These are phyloP conservation scores for Sebastes diploproa DNA, from an alignment of 2,797 vertebrate species.

Conservation along the genomic window DNA sequence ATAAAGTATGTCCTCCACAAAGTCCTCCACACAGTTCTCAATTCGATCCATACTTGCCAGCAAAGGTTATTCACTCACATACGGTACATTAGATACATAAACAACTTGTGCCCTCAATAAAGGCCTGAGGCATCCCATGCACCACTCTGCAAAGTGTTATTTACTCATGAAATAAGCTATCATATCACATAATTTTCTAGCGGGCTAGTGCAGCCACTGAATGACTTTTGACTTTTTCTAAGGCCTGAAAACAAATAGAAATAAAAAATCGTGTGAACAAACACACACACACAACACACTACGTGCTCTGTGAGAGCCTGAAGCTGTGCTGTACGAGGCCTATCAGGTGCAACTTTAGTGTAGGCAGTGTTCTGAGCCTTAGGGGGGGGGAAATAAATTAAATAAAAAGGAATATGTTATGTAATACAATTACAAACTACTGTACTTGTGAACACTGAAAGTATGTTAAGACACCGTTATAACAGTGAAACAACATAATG, in stretches of 20 bases:
- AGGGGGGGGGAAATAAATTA: background rate
- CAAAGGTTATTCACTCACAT: constrained; percentile 63
- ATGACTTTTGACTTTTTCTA: constrained; percentile 50
- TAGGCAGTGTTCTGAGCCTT: background rate
- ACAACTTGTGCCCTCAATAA: constrained; percentile 54
- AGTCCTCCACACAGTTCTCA: constrained; percentile 38
- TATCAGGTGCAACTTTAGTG: constrained; percentile 2
- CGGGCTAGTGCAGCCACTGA: background rate
- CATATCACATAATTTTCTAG: constrained; percentile 28
- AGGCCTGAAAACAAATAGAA: constrained; percentile 23
- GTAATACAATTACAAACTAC: background rate
- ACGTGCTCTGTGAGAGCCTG: background rate
- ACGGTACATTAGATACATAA: constrained; percentile 64
- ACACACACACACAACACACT: background rate
- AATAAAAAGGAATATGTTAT: background rate
- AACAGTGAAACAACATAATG: background rate
- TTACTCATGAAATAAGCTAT: constrained; percentile 51
- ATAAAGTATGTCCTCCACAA: constrained; percentile 52
- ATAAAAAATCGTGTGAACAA: constrained; percentile 5
- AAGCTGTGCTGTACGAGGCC: background rate
- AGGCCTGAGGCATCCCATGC: constrained; percentile 30
- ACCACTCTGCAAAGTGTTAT: constrained; percentile 42
- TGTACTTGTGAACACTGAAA: background rate
- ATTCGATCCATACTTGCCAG: constrained; percentile 48
- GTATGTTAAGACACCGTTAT: background rate